A percentile compares a stretch with the other conserved stretches of the same genome.
These are phyloP conservation scores for Hyperopisus bebe DNA, from an alignment of 2,113 vertebrate genomes.

Conservation along the genomic window DNA sequence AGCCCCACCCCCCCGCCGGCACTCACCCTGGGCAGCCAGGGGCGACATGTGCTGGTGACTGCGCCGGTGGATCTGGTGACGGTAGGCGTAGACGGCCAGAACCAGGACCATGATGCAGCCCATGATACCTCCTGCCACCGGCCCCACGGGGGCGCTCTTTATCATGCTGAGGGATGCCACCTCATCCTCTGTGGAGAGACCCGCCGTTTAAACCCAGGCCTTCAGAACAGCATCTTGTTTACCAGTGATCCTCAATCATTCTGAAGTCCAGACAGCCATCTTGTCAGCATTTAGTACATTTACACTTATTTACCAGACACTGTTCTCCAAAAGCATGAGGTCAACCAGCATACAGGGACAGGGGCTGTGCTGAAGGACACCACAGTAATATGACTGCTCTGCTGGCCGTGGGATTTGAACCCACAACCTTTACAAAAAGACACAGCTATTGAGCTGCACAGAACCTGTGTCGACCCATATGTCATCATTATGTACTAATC, in stretches of 20 bases:
- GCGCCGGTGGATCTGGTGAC: slow-evolving; percentile 93
- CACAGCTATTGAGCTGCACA: neutral
- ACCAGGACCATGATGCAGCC: slow-evolving; percentile 97
- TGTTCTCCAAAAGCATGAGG: neutral
- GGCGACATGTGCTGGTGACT: slow-evolving; percentile 99
- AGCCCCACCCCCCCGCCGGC: neutral
- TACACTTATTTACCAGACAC: neutral
- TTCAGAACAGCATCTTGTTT: neutral
- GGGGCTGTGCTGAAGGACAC: neutral
- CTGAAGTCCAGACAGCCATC: neutral
- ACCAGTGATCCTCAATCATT: neutral
- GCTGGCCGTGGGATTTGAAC: neutral
- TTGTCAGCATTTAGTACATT: neutral
- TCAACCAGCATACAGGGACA: neutral
- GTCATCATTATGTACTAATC: neutral
- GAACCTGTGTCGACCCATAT: neutral
- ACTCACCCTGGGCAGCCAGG: slow-evolving; percentile 87
- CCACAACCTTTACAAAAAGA: neutral
- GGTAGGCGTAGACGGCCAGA: slow-evolving; percentile 89
- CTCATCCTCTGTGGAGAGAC: slow-evolving; percentile 73
- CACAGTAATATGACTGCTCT: neutral
- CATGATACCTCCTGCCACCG: slow-evolving; percentile 95
- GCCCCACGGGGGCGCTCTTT: slow-evolving; percentile 90
- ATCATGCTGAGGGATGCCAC: slow-evolving; percentile 93
- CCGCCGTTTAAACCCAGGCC: neutral